phyloP scores from a whole-genome alignment of 2,888 invertebrate species.

The Tenthredo mesomela region DNA sequence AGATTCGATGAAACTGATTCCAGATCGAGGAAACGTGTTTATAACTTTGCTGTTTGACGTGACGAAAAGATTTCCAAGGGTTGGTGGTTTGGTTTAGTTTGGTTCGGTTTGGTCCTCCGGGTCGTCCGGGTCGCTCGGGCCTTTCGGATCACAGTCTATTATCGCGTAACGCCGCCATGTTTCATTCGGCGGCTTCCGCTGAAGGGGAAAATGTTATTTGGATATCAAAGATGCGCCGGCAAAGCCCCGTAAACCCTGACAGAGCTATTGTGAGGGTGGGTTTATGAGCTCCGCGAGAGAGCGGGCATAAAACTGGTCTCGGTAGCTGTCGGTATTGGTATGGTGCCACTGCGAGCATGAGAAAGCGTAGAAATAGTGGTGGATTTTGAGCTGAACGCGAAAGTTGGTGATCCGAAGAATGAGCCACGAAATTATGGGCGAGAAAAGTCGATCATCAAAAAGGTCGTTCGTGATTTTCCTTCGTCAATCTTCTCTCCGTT shows the following conservation, averaged over 20 bases:
- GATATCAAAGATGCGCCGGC: constrained; percentile 67
- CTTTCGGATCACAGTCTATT: constrained; percentile 52
- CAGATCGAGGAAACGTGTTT: not conserved
- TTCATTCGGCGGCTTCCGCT: constrained; percentile 54
- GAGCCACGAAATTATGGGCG: constrained; percentile 35
- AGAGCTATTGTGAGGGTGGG: constrained; percentile 60
- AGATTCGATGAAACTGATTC: not conserved
- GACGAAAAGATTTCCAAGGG: not conserved
- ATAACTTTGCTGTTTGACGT: not conserved
- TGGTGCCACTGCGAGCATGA: not conserved
- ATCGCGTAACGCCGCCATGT: constrained; percentile 55
- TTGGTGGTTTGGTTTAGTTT: constrained; percentile 2
- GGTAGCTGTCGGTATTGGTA: not conserved
- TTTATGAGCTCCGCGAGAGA: constrained; percentile 61
- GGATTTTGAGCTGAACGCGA: constrained; percentile 13
- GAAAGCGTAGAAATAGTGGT: not conserved
- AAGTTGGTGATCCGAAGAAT: constrained; percentile 17
- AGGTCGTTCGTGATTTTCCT: not conserved
- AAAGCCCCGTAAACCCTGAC: constrained; percentile 60
- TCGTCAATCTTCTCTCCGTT: not conserved
- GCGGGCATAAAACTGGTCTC: constrained; percentile 53
- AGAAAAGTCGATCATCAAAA: constrained; percentile 35
- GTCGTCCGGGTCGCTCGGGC: constrained; percentile 46
- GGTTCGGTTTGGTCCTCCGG: not conserved
- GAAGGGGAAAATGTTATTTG: constrained; percentile 68